Percentiles rank a stretch among this genome's conserved stretches.
Conservation (phyloP, 2,113 vertebrate genomes). For the Bolborhynchus lineola region DNA sequence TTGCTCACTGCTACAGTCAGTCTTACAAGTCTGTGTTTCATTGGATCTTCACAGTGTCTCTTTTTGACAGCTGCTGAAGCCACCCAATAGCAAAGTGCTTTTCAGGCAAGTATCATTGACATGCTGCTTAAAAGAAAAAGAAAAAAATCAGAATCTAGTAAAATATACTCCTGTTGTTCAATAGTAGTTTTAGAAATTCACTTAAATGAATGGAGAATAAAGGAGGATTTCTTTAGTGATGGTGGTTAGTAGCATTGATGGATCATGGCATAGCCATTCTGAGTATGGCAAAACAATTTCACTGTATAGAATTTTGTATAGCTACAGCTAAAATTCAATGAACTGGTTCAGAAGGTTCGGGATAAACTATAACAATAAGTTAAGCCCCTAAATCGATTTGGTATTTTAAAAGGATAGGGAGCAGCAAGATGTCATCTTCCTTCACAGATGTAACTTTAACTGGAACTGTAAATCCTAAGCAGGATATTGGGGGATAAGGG, state of each 20-base stretch:
- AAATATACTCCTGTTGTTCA: constrained; percentile 43
- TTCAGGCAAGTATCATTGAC: constrained; percentile 31
- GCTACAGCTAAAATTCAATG: constrained; percentile 78
- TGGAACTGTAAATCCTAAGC: constrained; percentile 69
- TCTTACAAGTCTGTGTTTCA: neutral
- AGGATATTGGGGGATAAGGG: constrained; percentile 29
- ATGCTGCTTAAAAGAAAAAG: constrained; percentile 7
- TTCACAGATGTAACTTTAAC: constrained; percentile 67
- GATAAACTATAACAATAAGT: constrained; percentile 78
- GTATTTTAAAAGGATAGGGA: constrained; percentile 60
- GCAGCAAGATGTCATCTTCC: constrained; percentile 62
- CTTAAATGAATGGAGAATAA: constrained; percentile 55
- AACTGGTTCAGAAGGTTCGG: constrained; percentile 76
- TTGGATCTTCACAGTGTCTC: neutral
- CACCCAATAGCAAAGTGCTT: neutral
- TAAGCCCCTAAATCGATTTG: constrained; percentile 73
- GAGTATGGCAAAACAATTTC: constrained; percentile 72
- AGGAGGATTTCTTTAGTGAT: constrained; percentile 54
- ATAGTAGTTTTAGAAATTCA: constrained; percentile 57
- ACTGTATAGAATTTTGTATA: constrained; percentile 72
- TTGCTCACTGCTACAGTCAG: neutral
- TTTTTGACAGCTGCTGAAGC: neutral
- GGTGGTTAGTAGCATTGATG: constrained; percentile 73
- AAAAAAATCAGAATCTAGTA: constrained; percentile 55
- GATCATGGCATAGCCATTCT: constrained; percentile 56